Evolutionary conservation across 2,113 vertebrate genomes (phyloP).

Genomic region (Cettia cetti): DNA sequence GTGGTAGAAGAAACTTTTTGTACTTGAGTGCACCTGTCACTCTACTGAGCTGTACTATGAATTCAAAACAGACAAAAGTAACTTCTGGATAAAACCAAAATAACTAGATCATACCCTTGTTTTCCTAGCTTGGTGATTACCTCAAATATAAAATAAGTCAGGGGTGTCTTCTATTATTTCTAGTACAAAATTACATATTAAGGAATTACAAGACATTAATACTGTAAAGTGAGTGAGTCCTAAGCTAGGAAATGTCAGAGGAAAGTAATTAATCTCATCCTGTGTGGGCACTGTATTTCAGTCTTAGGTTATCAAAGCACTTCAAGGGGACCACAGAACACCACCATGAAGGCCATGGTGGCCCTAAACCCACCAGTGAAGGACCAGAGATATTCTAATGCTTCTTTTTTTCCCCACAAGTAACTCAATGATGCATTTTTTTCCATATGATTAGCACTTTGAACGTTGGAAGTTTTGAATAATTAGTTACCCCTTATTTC

Average conservation of each 20-base stretch:
- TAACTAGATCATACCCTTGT: neutral
- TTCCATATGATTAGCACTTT: neutral
- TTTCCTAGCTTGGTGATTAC: neutral
- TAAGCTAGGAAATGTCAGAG: neutral
- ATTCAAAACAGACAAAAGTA: conserved; percentile 34
- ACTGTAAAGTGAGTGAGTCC: neutral
- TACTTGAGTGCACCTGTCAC: neutral
- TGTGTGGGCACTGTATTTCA: neutral
- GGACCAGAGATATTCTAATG: neutral
- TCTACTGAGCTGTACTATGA: neutral
- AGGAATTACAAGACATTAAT: neutral
- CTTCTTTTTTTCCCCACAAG: neutral
- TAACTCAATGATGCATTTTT: fast-evolving
- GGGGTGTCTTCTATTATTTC: neutral
- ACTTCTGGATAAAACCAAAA: neutral
- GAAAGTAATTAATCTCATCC: neutral
- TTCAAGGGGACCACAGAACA: neutral
- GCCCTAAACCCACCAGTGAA: neutral
- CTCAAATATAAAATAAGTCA: neutral
- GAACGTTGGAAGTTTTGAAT: neutral
- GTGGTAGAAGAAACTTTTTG: neutral
- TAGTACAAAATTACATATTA: neutral
- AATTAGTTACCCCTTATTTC: neutral
- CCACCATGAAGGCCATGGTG: neutral
- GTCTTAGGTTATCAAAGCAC: neutral